Percentiles rank a stretch among this genome's conserved stretches.
These are phyloP conservation scores for Pinctada fucata DNA, from an alignment of 2,888 invertebrate genomes.

Conservation along the genomic window DNA sequence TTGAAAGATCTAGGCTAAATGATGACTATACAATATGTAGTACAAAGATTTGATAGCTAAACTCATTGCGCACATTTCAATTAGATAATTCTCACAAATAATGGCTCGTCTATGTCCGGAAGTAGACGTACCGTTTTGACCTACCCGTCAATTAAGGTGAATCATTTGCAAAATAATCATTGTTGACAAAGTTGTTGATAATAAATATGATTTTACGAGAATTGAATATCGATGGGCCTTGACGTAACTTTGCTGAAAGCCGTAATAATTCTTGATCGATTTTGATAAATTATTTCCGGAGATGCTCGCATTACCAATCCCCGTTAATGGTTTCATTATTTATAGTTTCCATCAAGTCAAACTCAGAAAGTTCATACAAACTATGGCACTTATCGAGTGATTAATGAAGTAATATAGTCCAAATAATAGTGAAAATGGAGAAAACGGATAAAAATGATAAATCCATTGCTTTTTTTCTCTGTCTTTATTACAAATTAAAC, in stretches of 20 bases:
- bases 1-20: too few relatives aligned
- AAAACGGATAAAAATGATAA: too few relatives aligned
- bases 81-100: too few relatives aligned
- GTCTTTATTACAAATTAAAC: too few relatives aligned
- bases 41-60: too few relatives aligned
- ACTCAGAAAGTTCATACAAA: background rate
- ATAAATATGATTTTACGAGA: background rate
- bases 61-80: too few relatives aligned
- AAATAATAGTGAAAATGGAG: too few relatives aligned
- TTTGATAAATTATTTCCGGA: background rate
- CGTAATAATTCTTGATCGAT: background rate
- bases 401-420: background rate
- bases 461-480: too few relatives aligned
- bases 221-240: background rate
- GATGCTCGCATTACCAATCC: background rate
- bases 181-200: background rate
- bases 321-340: constrained; percentile 4
- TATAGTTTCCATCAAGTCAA: background rate
- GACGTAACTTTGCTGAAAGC: background rate
- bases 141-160: too few relatives aligned
- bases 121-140: too few relatives aligned
- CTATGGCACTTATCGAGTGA: background rate
- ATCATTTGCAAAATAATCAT: background rate
- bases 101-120: too few relatives aligned
- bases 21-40: too few relatives aligned